Conservation (phyloP, 2,113 vertebrate genomes). For the Gyps fulvus region DNA sequence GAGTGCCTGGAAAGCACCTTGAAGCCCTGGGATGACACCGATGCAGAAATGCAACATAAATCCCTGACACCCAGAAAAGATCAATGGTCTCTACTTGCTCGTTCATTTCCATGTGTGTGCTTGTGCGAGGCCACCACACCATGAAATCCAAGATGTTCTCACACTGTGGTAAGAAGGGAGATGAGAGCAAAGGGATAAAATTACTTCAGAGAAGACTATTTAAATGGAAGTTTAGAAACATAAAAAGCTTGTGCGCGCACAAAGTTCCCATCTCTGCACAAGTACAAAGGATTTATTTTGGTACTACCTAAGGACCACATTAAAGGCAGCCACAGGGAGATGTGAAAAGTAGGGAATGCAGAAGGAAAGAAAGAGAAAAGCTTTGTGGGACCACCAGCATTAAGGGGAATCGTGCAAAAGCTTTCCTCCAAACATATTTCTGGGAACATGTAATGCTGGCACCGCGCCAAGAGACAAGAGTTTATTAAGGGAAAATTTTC, state of each 20-base stretch:
- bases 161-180: background rate
- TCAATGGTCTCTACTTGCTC: background rate
- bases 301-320: background rate
- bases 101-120: background rate
- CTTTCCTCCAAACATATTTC: slow-evolving; percentile 39
- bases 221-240: background rate
- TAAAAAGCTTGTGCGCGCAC: rapidly evolving
- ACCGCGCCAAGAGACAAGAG: background rate
- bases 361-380: background rate
- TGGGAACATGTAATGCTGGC: slow-evolving; percentile 40
- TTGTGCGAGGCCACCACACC: background rate
- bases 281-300: slow-evolving; percentile 38
- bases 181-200: background rate
- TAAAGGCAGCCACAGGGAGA: background rate
- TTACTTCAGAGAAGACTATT: background rate
- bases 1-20: background rate
- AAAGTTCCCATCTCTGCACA: background rate
- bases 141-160: background rate
- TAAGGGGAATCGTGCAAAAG: background rate
- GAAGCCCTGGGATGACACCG: rapidly evolving
- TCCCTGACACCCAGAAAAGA: background rate
- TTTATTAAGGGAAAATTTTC: slow-evolving; percentile 27
- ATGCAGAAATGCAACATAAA: background rate
- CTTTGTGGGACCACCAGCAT: background rate
- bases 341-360: background rate